Evolutionary conservation across 2,797 vertebrate species (phyloP).

Genomic region (Oreonectes daqikongensis): DNA sequence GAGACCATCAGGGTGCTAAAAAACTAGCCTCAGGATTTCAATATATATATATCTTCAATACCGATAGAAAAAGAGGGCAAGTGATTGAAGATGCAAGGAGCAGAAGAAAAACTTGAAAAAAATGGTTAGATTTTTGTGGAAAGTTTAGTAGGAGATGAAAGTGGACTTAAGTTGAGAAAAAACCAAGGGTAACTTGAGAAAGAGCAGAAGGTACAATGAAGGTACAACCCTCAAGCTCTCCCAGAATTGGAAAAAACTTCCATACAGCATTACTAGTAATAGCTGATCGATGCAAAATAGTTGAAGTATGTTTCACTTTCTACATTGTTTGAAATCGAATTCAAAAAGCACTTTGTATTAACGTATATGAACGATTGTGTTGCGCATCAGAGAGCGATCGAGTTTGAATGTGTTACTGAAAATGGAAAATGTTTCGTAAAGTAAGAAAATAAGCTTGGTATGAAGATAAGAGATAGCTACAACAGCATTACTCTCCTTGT

Average conservation of each 20-base stretch:
- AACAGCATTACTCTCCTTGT: conserved; percentile 64
- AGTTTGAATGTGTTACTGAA: conserved; percentile 39
- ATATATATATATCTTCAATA: background rate
- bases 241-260: background rate
- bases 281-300: conserved; percentile 41
- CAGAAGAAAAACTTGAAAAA: background rate
- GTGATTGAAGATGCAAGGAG: background rate
- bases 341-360: conserved; percentile 79
- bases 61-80: background rate
- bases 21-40: conserved; percentile 51
- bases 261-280: conserved; percentile 49
- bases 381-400: conserved; percentile 21
- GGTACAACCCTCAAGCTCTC: background rate
- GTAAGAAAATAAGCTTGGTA: conserved; percentile 78
- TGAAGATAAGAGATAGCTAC: conserved; percentile 65
- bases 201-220: background rate
- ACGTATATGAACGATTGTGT: conserved; percentile 50
- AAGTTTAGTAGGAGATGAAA: background rate
- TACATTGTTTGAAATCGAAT: conserved; percentile 55
- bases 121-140: background rate
- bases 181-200: conserved; percentile 7
- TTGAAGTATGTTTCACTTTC: conserved; percentile 25
- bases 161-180: background rate
- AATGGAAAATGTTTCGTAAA: conserved; percentile 46
- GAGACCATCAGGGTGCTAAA: conserved; percentile 55